Evolutionary conservation across 2,113 vertebrate species (phyloP).

Genomic region (Daubentonia madagascariensis): DNA sequence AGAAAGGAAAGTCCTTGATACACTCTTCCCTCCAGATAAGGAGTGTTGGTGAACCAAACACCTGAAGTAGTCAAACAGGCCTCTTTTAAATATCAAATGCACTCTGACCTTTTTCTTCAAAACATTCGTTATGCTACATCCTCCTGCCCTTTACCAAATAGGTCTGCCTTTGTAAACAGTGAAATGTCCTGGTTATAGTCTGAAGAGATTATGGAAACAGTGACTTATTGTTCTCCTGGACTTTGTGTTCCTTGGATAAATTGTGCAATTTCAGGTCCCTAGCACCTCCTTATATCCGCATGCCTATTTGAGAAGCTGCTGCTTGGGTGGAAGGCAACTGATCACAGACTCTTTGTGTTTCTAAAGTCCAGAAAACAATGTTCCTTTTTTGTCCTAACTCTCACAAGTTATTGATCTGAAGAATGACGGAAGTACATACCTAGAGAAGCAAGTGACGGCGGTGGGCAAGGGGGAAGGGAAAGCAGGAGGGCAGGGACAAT

Average conservation of each 20-base stretch:
- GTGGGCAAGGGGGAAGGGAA: background rate
- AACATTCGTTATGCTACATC: conserved; percentile 10
- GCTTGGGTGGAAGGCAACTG: background rate
- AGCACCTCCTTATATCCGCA: background rate
- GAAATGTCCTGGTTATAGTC: background rate
- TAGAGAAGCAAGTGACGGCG: background rate
- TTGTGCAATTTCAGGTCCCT: background rate
- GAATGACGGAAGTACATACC: background rate
- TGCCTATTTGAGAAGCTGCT: background rate
- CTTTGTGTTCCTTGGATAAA: background rate
- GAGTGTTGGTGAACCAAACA: background rate
- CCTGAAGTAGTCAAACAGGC: background rate
- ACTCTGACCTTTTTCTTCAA: background rate
- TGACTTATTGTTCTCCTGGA: conserved; percentile 43
- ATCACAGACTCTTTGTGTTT: background rate
- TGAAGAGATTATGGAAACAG: conserved; percentile 34
- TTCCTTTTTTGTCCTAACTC: background rate
- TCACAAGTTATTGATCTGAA: background rate
- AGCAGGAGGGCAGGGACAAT: background rate
- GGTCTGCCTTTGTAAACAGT: conserved; percentile 45
- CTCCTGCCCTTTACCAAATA: conserved; percentile 40
- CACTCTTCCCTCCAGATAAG: background rate
- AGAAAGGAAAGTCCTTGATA: background rate
- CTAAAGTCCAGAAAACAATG: background rate
- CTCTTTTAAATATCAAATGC: background rate